phyloP scores from a whole-genome alignment of 2,888 invertebrate genomes.

The Gisinianus flammeolus region DNA sequence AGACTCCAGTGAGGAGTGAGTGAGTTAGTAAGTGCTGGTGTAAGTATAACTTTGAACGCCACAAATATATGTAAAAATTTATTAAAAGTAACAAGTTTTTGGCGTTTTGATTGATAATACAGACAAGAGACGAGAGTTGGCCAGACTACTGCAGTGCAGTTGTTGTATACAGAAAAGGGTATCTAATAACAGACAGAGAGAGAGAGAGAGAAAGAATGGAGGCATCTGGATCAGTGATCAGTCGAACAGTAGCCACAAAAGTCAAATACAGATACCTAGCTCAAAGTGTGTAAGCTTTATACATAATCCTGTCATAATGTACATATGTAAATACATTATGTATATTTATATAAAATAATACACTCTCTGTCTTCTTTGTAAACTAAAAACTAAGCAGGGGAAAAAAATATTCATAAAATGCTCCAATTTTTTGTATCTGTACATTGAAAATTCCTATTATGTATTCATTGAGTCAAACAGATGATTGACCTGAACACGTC shows the following conservation, averaged over 20 bases:
- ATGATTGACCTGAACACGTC: slow-evolving; percentile 32
- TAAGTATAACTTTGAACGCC: too few relatives aligned
- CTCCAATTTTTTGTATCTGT: not conserved
- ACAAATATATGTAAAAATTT: too few relatives aligned
- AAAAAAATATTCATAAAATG: not conserved
- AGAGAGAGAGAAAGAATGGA: not conserved
- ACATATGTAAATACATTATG: not conserved
- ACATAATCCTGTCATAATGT: too few relatives aligned
- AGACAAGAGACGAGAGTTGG: too few relatives aligned
- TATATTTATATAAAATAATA: not conserved
- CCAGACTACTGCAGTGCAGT: not conserved
- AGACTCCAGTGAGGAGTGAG: too few relatives aligned
- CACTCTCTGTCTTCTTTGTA: not conserved
- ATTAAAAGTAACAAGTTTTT: too few relatives aligned
- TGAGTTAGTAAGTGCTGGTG: too few relatives aligned
- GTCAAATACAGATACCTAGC: too few relatives aligned
- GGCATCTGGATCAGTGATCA: not conserved
- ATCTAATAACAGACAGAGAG: not conserved
- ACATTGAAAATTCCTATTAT: slow-evolving; percentile 13
- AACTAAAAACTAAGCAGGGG: not conserved
- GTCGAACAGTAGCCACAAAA: not conserved
- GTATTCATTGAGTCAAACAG: slow-evolving; percentile 1
- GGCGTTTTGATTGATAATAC: too few relatives aligned
- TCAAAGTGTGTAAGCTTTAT: too few relatives aligned
- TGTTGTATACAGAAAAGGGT: not conserved